Conservation (phyloP, 1,140 invertebrate genomes). For the Calliopsis andreniformis region DNA sequence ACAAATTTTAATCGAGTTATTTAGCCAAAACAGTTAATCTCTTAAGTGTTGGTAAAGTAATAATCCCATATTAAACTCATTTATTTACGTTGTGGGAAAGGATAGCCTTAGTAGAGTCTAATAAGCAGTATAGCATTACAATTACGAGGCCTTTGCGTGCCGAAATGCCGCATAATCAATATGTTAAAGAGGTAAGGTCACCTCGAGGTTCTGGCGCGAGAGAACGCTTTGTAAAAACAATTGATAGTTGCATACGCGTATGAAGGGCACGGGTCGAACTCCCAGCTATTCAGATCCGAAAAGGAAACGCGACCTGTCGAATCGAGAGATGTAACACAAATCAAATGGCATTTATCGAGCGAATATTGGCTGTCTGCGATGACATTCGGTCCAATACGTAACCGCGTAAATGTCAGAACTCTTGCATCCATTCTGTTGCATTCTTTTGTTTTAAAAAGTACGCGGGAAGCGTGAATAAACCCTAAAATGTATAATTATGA, state of each 20-base stretch:
- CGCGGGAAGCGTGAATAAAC: background rate
- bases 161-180: background rate
- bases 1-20: too few relatives aligned
- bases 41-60: background rate
- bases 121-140: background rate
- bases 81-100: background rate
- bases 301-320: background rate
- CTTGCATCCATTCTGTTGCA: too few relatives aligned
- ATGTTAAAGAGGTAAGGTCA: constrained; percentile 8
- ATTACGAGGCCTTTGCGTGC: background rate
- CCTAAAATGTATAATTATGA: too few relatives aligned
- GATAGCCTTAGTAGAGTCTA: too few relatives aligned
- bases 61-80: background rate
- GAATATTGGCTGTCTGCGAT: background rate
- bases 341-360: background rate
- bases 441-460: background rate
- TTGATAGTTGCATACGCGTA: background rate
- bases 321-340: background rate
- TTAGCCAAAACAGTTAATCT: too few relatives aligned
- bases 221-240: background rate
- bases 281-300: background rate
- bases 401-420: background rate
- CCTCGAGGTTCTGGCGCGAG: background rate
- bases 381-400: background rate
- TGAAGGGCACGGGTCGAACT: background rate